Evolutionary conservation across 2,113 vertebrate genomes (phyloP).

Genomic region (Ophiodon elongatus): DNA sequence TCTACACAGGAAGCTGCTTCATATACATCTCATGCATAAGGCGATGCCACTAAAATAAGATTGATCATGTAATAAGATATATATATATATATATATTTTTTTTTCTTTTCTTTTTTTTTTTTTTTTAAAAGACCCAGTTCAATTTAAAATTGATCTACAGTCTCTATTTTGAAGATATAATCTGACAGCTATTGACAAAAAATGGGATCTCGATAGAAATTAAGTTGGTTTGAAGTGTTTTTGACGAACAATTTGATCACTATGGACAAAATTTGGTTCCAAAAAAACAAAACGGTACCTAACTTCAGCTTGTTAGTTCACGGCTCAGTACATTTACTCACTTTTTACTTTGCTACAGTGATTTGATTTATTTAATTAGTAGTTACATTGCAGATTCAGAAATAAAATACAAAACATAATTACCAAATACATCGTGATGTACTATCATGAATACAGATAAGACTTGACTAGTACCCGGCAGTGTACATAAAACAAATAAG

Average conservation of each 20-base stretch:
- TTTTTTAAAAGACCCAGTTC: no score
- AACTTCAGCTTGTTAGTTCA: not conserved
- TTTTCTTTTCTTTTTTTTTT: no score
- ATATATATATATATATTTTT: no score
- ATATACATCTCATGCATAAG: no score
- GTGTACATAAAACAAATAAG: not conserved
- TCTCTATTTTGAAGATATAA: not conserved
- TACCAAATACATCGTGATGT: not conserved
- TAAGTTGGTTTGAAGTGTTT: not conserved
- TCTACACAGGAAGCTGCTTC: no score
- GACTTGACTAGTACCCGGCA: not conserved
- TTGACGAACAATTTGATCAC: not conserved
- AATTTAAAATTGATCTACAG: no score
- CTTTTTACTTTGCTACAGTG: not conserved
- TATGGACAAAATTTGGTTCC: not conserved
- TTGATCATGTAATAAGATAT: no score
- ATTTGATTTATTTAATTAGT: not conserved
- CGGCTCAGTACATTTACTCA: not conserved
- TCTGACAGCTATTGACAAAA: not conserved
- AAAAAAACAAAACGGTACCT: not conserved
- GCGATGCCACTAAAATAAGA: no score
- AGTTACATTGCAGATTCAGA: not conserved
- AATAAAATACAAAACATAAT: not conserved
- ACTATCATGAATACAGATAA: not conserved
- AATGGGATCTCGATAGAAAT: not conserved